Evolutionary conservation across 1,140 invertebrate species (phyloP).

Genomic region (Calliphora vicina): DNA sequence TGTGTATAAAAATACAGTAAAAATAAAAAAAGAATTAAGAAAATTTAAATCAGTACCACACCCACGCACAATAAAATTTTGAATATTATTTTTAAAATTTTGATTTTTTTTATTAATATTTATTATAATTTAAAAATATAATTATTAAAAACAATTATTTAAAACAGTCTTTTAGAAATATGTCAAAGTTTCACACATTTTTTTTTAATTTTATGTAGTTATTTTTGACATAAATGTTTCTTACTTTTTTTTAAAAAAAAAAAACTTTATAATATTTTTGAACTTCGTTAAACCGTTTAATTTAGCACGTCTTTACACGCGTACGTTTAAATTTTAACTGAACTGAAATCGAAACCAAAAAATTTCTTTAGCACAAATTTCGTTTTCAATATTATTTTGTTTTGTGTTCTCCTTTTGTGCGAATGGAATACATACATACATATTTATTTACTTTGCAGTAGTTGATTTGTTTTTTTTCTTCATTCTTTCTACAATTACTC

Average conservation of each 20-base stretch:
- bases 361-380: constrained; percentile 31
- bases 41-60: background rate
- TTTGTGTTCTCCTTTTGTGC: background rate
- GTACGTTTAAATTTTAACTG: constrained; percentile 55
- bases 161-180: too few species aligned
- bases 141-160: too few species aligned
- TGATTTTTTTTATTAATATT: background rate
- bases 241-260: constrained; percentile 25
- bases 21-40: background rate
- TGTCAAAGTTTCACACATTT: background rate
- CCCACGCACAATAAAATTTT: background rate
- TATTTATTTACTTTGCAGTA: too few species aligned
- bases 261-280: background rate
- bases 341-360: constrained; percentile 47
- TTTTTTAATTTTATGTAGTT: background rate
- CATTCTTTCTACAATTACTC: background rate
- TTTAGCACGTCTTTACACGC: constrained; percentile 50
- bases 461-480: background rate
- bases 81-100: background rate
- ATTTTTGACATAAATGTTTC: background rate
- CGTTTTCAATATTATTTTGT: constrained; percentile 14
- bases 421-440: too few species aligned
- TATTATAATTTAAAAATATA: too few species aligned
- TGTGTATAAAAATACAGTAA: background rate
- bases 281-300: background rate